Base-by-base conservation (phyloP, 2,888 invertebrate genomes). In the Drosophila tanythrix region DNA sequence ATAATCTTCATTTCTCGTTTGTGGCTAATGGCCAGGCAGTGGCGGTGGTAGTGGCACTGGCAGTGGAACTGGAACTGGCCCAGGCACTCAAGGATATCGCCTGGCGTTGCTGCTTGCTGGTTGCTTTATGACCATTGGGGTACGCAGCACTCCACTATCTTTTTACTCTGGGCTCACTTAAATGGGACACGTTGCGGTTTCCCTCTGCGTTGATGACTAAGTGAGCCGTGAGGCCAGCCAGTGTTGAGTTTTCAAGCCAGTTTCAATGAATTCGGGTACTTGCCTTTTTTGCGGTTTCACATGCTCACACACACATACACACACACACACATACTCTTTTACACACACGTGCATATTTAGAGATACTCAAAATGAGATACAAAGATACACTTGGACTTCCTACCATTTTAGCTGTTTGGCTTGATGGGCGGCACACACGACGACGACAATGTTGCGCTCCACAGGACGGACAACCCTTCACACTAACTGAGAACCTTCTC, bases 1-100 rank as follows among this genome's bases (percentile, higher is more conserved):
- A 87, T 87, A 87, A 87, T 87, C 87, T 87, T 87, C 87, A 87
- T 88, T 87, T 88, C 87, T 87, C 88, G 87, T 87, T 87, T 87
- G 88, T 88, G 78, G 88, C 88, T 87, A 88, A 87, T 87, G 87
- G 87, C 86, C 86, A 88, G 88, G 88, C 86, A 76, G 75, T 76
- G 77, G 76, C 74, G 52, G 46, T 48, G 63, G 63, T 63, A 46
- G 36, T 33, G 66, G 60, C 53, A 40, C 29, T 43, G 70, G 69
- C 36, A 31, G 11, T 65, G 46, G 55, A 36, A 69, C 59, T 72
- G 66, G 64, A 69, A 84, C 80, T 79, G 75, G 74, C 82, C 81
- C 74, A 67, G 77, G 87, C 87, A 83, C 85, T 85, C 83, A 86
- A 86, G 88, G 86, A 85, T 86, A 85, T 86, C 85, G 84, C 82